phyloP scores from a whole-genome alignment of 2,888 invertebrate genomes.

The Dorcus hopei region DNA sequence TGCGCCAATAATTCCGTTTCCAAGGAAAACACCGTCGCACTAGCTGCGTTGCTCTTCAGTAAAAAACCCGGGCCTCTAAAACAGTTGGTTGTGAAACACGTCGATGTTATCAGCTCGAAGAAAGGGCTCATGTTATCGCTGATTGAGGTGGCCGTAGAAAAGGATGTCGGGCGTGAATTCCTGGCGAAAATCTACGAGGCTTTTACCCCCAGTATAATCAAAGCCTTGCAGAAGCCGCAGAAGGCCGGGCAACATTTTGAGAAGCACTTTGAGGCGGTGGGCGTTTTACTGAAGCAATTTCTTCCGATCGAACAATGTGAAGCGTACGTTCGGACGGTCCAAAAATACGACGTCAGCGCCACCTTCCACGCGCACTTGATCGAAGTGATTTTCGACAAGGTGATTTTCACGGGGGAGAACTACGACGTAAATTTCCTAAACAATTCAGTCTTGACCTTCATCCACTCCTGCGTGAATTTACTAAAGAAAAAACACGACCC shows the following conservation, averaged over 20 bases:
- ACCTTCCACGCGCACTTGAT: slow-evolving; percentile 57
- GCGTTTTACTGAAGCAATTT: slow-evolving; percentile 58
- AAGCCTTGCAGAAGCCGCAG: slow-evolving; percentile 65
- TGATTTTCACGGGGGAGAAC: slow-evolving; percentile 1
- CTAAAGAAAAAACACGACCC: slow-evolving; percentile 47
- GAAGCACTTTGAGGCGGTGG: slow-evolving; percentile 58
- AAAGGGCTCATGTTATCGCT: slow-evolving; percentile 65
- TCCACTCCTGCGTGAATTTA: slow-evolving; percentile 54
- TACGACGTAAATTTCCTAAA: slow-evolving; percentile 46
- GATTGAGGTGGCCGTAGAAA: slow-evolving; percentile 46
- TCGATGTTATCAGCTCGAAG: slow-evolving; percentile 54
- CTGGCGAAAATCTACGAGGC: slow-evolving; percentile 56
- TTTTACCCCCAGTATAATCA: slow-evolving; percentile 61
- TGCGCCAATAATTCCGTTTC: slow-evolving; percentile 53
- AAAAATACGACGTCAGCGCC: slow-evolving; percentile 63
- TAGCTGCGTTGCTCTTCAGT: slow-evolving; percentile 59
- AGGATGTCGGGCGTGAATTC: slow-evolving; percentile 44
- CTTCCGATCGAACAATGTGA: slow-evolving; percentile 58
- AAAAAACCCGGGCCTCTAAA: slow-evolving; percentile 51
- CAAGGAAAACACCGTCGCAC: slow-evolving; percentile 54
- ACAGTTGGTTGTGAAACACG: slow-evolving; percentile 51
- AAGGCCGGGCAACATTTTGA: slow-evolving; percentile 66
- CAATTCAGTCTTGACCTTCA: slow-evolving; percentile 55
- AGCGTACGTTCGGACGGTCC: slow-evolving; percentile 57
- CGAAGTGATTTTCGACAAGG: slow-evolving; percentile 48